Percentiles rank a stretch among this genome's conserved stretches.
These are phyloP conservation scores for Dinothrombium tinctorium DNA, from an alignment of 1,140 invertebrate genomes.

Conservation along the genomic window DNA sequence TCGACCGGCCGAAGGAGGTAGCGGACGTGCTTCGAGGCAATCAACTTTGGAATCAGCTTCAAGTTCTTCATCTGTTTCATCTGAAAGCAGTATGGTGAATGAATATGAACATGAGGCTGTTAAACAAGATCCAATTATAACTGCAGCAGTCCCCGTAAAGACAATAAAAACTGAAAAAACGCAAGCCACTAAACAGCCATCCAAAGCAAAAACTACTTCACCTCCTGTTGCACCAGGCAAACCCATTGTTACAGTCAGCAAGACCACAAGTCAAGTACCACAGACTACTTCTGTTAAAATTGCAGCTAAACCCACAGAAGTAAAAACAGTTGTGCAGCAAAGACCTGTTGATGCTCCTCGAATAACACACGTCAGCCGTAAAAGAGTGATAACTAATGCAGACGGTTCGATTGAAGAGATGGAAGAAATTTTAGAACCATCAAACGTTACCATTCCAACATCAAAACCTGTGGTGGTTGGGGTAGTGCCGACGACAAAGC, in stretches of 20 bases:
- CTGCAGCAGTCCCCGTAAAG: not conserved
- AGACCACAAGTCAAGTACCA: not conserved
- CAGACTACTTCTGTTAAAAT: not conserved
- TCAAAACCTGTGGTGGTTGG: conserved; percentile 10
- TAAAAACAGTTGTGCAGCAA: not conserved
- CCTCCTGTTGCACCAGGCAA: not conserved
- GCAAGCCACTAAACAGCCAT: not conserved
- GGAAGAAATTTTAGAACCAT: conserved; percentile 13
- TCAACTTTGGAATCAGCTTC: conserved; percentile 12
- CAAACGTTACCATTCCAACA: not conserved
- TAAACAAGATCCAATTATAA: not conserved
- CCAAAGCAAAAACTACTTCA: not conserved
- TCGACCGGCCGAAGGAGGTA: not conserved
- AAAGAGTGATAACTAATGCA: conserved; percentile 9
- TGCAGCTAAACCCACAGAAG: not conserved
- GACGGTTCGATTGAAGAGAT: conserved; percentile 15
- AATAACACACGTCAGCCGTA: conserved; percentile 10
- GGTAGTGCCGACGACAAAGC: not conserved
- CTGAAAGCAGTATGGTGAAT: conserved; percentile 11
- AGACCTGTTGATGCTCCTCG: not conserved
- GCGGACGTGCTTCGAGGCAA: conserved; percentile 6
- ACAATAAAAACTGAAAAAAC: not conserved
- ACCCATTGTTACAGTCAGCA: not conserved
- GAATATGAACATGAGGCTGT: conserved; percentile 12
- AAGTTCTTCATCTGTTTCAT: conserved; percentile 7